Conservation (phyloP, 1,140 invertebrate species). For the Leptinotarsa lineolata region DNA sequence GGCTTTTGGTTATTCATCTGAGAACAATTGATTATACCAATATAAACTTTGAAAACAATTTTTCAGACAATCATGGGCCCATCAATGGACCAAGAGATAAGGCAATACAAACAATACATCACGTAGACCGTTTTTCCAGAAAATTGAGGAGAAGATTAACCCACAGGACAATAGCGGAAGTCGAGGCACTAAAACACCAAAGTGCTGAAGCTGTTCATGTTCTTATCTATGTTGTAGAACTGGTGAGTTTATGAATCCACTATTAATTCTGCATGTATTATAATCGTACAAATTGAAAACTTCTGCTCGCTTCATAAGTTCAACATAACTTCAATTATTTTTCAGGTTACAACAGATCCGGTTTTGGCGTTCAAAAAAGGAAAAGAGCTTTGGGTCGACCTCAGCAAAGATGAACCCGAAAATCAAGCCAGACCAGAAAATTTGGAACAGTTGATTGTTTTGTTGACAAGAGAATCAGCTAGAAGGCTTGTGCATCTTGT, state of each 20-base stretch:
- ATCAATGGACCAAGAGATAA: conserved; percentile 55
- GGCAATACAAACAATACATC: conserved; percentile 72
- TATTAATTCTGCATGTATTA: neutral
- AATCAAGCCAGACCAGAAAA: conserved; percentile 78
- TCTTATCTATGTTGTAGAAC: conserved; percentile 72
- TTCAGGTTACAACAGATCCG: conserved; percentile 75
- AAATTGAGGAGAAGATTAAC: conserved; percentile 74
- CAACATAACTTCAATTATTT: conserved; percentile 25
- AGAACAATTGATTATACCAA: no score
- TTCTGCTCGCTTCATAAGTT: neutral
- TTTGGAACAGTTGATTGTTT: conserved; percentile 73
- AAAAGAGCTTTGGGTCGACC: conserved; percentile 68
- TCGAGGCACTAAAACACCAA: conserved; percentile 74
- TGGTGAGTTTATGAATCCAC: conserved; percentile 61
- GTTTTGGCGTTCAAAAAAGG: conserved; percentile 74
- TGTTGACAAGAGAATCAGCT: conserved; percentile 74
- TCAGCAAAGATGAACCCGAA: conserved; percentile 78
- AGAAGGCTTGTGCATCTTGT: conserved; percentile 75
- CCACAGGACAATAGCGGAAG: conserved; percentile 72
- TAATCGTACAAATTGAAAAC: no score
- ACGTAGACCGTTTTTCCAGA: conserved; percentile 71
- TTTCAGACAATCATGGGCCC: conserved; percentile 24
- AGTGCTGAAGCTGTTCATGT: conserved; percentile 77
- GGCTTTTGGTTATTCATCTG: no score
- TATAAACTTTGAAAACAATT: neutral